A percentile compares a stretch with the other conserved stretches of the same genome.
These are phyloP conservation scores for Enteromius mattozi DNA, from an alignment of 2,797 vertebrate species.

Conservation along the genomic window DNA sequence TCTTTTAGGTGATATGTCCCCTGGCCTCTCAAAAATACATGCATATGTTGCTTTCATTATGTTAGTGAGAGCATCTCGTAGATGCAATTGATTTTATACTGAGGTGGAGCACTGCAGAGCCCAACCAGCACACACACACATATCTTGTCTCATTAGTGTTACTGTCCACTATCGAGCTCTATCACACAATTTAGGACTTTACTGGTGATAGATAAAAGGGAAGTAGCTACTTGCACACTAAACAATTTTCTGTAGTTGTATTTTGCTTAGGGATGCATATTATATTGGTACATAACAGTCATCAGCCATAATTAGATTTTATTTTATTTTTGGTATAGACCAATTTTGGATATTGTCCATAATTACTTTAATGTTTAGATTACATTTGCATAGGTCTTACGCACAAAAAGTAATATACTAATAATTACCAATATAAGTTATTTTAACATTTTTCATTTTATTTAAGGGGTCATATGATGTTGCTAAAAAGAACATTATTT, in stretches of 20 bases:
- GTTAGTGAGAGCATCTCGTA: neutral
- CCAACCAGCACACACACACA: neutral
- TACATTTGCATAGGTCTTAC: neutral
- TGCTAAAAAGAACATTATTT: no score
- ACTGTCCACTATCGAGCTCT: neutral
- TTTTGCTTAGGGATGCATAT: neutral
- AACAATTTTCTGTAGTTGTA: neutral
- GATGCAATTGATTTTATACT: neutral
- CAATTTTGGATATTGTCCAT: neutral
- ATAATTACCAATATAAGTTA: neutral
- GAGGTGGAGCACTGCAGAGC: neutral
- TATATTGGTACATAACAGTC: neutral
- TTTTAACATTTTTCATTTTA: no score
- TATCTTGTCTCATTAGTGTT: neutral
- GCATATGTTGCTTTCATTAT: neutral
- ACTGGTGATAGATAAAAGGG: neutral
- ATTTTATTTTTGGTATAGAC: neutral
- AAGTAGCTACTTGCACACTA: neutral
- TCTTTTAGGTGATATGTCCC: constrained; percentile 82
- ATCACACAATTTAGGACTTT: neutral
- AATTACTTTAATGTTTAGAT: neutral
- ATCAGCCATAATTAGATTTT: neutral
- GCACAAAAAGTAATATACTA: neutral
- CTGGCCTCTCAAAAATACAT: neutral
- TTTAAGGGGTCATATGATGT: no score